phyloP scores from a whole-genome alignment of 2,888 invertebrate species.

The Frankliniella intonsa region DNA sequence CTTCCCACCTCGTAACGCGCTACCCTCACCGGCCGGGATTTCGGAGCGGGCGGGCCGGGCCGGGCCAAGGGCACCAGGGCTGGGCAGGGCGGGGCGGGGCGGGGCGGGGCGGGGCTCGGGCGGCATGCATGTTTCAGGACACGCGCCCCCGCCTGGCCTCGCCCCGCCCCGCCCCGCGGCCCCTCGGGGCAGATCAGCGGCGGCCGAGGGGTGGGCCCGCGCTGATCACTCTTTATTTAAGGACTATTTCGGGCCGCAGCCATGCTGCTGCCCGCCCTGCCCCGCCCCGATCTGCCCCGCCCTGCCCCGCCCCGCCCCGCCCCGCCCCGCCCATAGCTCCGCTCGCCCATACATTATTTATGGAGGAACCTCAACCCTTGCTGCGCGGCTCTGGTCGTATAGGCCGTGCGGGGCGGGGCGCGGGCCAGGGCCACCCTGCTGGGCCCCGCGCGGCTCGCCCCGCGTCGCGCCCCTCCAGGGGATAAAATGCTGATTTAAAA shows the following conservation, averaged over 20 bases:
- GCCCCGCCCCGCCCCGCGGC: neutral
- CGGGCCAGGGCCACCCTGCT: too few relatives aligned
- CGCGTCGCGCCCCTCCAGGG: neutral
- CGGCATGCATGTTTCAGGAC: too few relatives aligned
- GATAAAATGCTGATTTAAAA: neutral
- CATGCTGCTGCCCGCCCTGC: neutral
- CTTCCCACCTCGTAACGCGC: too few relatives aligned
- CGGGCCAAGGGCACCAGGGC: neutral
- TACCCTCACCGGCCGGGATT: too few relatives aligned
- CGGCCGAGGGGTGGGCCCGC: neutral
- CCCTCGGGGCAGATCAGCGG: neutral
- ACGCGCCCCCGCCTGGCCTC: neutral
- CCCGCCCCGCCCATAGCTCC: neutral
- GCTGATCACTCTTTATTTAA: slow-evolving; percentile 25
- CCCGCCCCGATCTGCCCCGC: neutral
- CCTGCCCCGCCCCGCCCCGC: neutral
- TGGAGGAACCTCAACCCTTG: neutral
- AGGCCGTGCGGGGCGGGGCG: too few relatives aligned
- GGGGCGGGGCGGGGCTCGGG: neutral
- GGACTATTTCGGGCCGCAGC: neutral
- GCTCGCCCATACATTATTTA: slow-evolving; percentile 10
- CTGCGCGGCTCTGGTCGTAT: neutral
- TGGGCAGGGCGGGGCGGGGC: neutral
- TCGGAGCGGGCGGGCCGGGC: too few relatives aligned
- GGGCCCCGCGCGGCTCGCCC: neutral